Conservation (phyloP, 2,888 invertebrate genomes). For the Coelinius sp. region DNA sequence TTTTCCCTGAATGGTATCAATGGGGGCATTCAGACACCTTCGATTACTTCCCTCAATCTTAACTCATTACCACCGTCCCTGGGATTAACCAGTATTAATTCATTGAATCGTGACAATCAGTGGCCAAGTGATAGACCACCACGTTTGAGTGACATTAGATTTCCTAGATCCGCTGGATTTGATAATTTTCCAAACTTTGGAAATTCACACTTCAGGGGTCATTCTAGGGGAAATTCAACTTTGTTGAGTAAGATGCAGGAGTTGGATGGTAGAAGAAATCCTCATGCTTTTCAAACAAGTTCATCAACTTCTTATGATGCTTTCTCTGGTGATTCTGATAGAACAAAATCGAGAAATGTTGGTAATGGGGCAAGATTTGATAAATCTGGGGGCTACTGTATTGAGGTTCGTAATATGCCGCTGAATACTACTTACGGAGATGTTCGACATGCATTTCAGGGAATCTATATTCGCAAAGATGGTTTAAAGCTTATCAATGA, state of each 20-base stretch:
- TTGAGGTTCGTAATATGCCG: constrained; percentile 83
- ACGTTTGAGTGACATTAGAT: constrained; percentile 41
- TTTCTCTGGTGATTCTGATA: constrained; percentile 48
- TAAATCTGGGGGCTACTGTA: constrained; percentile 72
- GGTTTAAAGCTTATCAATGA: constrained; percentile 91
- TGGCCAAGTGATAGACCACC: constrained; percentile 51
- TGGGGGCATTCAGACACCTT: constrained; percentile 50
- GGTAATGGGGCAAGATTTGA: constrained; percentile 47
- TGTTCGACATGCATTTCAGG: constrained; percentile 85
- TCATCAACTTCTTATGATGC: constrained; percentile 8
- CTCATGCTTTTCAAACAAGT: constrained; percentile 73
- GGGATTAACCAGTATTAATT: constrained; percentile 47
- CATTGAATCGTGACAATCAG: constrained; percentile 36
- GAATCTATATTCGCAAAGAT: constrained; percentile 82
- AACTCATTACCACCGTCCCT: constrained; percentile 27
- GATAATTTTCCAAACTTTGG: not conserved
- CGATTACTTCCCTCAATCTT: constrained; percentile 49
- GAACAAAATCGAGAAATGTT: constrained; percentile 54
- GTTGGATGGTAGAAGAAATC: constrained; percentile 75
- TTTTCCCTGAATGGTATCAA: constrained; percentile 60
- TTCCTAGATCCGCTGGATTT: constrained; percentile 59
- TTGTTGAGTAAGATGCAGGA: constrained; percentile 62
- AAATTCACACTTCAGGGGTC: not conserved
- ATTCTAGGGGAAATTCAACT: constrained; percentile 67
- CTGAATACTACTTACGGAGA: constrained; percentile 84